Evolutionary conservation across 2,113 vertebrate genomes (phyloP).

Genomic region (Bos taurus): ARS-UCD2.0 NC_037342.1:21933501-21934000

Average conservation of each 20-base stretch:
- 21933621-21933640: background rate
- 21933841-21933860: background rate
- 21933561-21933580: conserved; percentile 38
- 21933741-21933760: background rate
- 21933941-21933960: conserved; percentile 35
- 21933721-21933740: conserved; percentile 6
- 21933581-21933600: background rate
- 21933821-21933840: conserved; percentile 29
- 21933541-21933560: conserved; percentile 36
- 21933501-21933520: conserved; percentile 59
- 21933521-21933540: conserved; percentile 2
- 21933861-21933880: conserved; percentile 20
- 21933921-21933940: background rate
- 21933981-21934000: background rate
- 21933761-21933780: conserved; percentile 18
- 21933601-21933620: background rate
- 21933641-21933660: conserved; percentile 12
- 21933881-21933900: background rate
- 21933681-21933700: background rate
- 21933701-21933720: background rate
- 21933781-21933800: background rate
- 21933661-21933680: conserved; percentile 1
- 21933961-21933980: conserved; percentile 10
- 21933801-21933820: background rate
- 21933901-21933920: background rate